Evolutionary conservation across 37 sponge, comb jelly and placozoan genomes (phyloP), one percentile per base, ranked within the genome.

Genomic region (Aplysina aerophoba): DNA sequence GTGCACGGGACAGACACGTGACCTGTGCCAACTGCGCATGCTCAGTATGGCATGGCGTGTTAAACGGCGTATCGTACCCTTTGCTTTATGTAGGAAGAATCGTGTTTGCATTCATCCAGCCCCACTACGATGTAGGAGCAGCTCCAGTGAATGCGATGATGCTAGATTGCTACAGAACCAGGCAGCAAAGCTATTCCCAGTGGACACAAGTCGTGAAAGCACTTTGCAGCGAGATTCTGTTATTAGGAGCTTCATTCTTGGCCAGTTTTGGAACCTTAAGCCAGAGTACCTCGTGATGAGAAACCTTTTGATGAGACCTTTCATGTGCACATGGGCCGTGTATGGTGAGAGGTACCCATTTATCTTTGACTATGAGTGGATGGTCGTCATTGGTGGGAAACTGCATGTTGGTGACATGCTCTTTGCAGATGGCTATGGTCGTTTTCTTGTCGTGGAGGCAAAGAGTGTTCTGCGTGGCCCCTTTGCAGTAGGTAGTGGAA

Each of bases 351-450:
- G 28, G n/a, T 73, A 73, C 12, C 15, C 75, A 8, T 73, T 73
- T 4, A 5, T 73, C 28, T 73, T 35, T 73, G 75, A 73, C 28
- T 73, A 38, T 12, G 75, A 73, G 15, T 73, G 37, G 36, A 31
- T 73, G 50, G 50, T 44, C 6, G 8, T 44, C 6, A 44, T 44
- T 44, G 50, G 50, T 14, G 40, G 40, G n/a, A 37, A 73, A 13
- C 30, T 38, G 3, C 22, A 31, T 73, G 28, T 6, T 22, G 75
- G 75, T 13, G 75, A 73, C 40, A n/a, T 28, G n/a, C 4, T 73
- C 36, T 73, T 38, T 37, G 12, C 75, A 3, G 75, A 73, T 37
- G 75, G 75, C 28, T 30, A 12, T 35, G 28, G 28, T 8, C 4
- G 28, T 8, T 73, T 73, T 12, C 33, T 73, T 4, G 75, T 34